Evolutionary conservation across 2,797 vertebrate species (phyloP).

Genomic region (Tarsius wallacei): DNA sequence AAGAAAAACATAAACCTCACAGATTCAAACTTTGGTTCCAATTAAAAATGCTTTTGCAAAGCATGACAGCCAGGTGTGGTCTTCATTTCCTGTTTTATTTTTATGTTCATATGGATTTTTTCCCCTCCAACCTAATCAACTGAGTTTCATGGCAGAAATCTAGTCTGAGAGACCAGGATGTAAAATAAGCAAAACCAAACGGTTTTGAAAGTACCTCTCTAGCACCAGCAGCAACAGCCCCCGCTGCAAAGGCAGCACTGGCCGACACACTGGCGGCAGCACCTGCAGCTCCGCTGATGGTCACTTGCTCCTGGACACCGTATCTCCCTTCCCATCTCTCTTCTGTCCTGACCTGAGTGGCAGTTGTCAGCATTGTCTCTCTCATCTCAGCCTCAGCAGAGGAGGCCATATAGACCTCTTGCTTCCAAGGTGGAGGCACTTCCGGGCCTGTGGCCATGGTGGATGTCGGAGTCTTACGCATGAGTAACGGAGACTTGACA

Average conservation of each 20-base stretch:
- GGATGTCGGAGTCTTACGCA: constrained; percentile 91
- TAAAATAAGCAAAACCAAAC: background rate
- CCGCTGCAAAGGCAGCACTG: constrained; percentile 55
- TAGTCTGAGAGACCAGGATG: rapidly evolving
- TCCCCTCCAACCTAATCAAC: background rate
- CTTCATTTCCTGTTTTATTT: background rate
- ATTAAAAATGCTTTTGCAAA: background rate
- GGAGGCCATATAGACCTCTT: constrained; percentile 91
- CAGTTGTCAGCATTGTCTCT: constrained; percentile 91
- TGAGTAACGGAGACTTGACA: constrained; percentile 95
- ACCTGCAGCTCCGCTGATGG: constrained; percentile 80
- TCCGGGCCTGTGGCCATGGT: constrained; percentile 89
- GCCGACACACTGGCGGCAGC: constrained; percentile 85
- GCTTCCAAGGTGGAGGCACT: constrained; percentile 97
- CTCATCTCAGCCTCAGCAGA: constrained; percentile 92
- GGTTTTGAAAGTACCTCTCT: constrained; percentile 92
- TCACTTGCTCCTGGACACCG: constrained; percentile 90
- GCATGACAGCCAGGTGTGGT: background rate
- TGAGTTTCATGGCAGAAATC: background rate
- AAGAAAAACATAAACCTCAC: background rate
- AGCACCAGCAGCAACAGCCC: constrained; percentile 74
- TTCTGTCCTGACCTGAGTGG: constrained; percentile 92
- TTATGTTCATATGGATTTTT: background rate
- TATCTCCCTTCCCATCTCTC: constrained; percentile 93
- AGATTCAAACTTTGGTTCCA: background rate